phyloP scores from a whole-genome alignment of 1,140 invertebrate genomes.

The Tyrophagus putrescentiae region DNA sequence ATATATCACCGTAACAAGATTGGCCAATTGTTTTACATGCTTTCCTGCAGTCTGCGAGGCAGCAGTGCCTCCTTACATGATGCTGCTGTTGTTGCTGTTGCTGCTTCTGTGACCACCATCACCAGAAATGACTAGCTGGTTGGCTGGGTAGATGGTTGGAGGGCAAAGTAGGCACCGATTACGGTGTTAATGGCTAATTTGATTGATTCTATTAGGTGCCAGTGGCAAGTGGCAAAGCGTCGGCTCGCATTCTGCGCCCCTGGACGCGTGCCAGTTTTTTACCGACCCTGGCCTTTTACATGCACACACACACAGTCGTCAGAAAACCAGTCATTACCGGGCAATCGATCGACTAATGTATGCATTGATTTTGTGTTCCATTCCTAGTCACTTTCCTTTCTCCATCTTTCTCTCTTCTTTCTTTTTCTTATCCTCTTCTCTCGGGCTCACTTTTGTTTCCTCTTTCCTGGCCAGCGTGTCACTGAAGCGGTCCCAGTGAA shows the following conservation, averaged over 20 bases:
- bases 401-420: neutral
- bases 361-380: too few species aligned
- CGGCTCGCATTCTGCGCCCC: too few species aligned
- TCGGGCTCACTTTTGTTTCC: neutral
- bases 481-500: neutral
- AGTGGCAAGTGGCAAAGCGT: neutral
- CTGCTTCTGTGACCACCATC: too few species aligned
- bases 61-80: too few species aligned
- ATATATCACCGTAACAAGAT: constrained; percentile 12
- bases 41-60: too few species aligned
- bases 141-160: neutral
- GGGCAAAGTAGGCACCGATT: constrained; percentile 13
- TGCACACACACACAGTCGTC: too few species aligned
- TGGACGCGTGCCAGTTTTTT: too few species aligned
- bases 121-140: neutral
- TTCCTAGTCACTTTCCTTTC: too few species aligned
- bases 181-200: constrained; percentile 12
- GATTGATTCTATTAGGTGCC: constrained; percentile 12
- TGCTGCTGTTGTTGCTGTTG: too few species aligned
- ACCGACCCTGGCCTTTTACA: too few species aligned
- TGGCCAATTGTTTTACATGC: constrained; percentile 11
- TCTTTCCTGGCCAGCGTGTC: neutral
- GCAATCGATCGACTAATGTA: constrained; percentile 10
- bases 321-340: neutral
- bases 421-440: neutral